phyloP scores from a whole-genome alignment of 1,140 invertebrate species.

The Hylaeus anthracinus region DNA sequence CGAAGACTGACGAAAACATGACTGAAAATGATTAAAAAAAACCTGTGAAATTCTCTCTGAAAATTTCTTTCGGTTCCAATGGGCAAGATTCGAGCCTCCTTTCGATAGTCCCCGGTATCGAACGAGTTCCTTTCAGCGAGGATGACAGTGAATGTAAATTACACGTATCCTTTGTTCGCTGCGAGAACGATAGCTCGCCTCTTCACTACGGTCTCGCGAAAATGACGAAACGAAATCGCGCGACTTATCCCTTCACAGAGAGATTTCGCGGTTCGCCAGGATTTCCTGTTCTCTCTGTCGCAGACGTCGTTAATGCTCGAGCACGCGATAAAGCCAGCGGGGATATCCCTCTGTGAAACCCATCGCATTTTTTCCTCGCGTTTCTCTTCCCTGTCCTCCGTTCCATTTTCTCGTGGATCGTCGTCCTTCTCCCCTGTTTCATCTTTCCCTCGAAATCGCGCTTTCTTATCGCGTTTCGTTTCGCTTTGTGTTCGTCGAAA shows the following conservation, averaged over 20 bases:
- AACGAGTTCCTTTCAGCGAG: background rate
- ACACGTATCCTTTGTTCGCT: conserved; percentile 18
- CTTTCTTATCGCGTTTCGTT: conserved; percentile 21
- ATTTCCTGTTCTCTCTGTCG: conserved; percentile 43
- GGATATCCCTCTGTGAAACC: conserved; percentile 26
- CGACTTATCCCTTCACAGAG: conserved; percentile 16
- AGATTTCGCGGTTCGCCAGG: conserved; percentile 23
- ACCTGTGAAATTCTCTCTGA: too few relatives aligned
- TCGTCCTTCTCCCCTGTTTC: background rate
- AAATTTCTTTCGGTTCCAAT: too few relatives aligned
- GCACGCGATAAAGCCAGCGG: conserved; percentile 37
- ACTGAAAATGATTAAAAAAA: too few relatives aligned
- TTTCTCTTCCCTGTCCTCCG: background rate
- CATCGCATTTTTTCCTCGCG: background rate
- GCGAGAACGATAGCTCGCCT: conserved; percentile 2
- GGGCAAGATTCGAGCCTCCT: background rate
- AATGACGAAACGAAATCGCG: conserved; percentile 38
- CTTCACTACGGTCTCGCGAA: background rate
- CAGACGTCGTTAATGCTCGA: conserved; percentile 44
- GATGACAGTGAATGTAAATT: background rate
- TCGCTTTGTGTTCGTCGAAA: background rate
- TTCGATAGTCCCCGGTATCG: background rate
- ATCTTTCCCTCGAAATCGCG: conserved; percentile 12
- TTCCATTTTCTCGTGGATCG: too few relatives aligned
- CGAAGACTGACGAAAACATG: too few relatives aligned